Evolutionary conservation across 2,797 vertebrate genomes (phyloP).

Genomic region (Anguilla marmorata): DNA sequence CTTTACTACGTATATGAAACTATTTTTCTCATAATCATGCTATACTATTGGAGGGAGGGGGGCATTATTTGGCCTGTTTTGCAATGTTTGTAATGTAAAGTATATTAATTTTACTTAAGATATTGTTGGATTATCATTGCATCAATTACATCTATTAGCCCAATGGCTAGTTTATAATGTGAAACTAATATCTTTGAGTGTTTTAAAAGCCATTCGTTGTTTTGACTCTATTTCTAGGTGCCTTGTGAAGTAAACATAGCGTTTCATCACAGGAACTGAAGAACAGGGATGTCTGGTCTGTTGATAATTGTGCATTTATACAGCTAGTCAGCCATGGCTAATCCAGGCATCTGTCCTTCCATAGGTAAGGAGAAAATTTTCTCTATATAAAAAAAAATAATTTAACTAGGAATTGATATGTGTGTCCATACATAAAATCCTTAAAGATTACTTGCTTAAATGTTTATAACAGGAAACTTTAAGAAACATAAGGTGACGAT

Average conservation of each 20-base stretch:
- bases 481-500: neutral
- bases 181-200: neutral
- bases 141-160: neutral
- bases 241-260: neutral
- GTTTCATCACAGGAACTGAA: neutral
- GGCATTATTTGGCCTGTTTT: no score
- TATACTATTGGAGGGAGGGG: neutral
- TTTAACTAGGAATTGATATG: neutral
- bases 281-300: slow-evolving; percentile 17
- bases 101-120: neutral
- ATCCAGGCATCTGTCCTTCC: neutral
- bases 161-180: neutral
- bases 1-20: no score
- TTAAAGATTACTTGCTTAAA: neutral
- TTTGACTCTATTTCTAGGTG: neutral
- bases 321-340: neutral
- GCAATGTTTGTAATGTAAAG: no score
- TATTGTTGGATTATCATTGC: neutral
- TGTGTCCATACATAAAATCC: no score
- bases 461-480: neutral
- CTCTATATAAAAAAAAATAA: neutral
- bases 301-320: neutral
- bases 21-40: neutral
- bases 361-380: neutral
- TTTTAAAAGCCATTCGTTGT: neutral